phyloP scores from a whole-genome alignment of 2,797 vertebrate species.

The Myiotriccus ornatus region DNA sequence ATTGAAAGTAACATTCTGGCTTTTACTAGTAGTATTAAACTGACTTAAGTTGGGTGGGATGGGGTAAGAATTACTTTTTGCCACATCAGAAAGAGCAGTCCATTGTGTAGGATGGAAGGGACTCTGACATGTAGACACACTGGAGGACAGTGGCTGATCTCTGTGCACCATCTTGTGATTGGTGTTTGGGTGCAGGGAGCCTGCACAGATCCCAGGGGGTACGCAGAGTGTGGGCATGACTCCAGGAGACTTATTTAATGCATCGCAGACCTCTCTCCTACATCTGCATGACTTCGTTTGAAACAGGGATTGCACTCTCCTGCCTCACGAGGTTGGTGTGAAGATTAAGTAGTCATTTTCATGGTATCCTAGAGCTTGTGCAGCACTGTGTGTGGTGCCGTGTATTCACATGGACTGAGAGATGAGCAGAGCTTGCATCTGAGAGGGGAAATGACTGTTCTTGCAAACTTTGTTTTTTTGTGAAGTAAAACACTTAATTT shows the following conservation, averaged over 20 bases:
- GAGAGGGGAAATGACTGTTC: background rate
- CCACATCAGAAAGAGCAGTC: background rate
- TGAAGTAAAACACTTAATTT: slow-evolving; percentile 10
- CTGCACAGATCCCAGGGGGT: background rate
- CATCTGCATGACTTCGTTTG: background rate
- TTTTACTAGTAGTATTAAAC: background rate
- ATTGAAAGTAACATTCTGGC: background rate
- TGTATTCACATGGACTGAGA: background rate
- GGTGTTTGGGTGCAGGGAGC: background rate
- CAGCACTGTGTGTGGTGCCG: accelerated
- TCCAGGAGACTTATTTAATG: background rate
- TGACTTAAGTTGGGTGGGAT: background rate
- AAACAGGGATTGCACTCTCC: background rate
- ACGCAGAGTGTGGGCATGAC: background rate
- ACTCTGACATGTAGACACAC: too few species aligned
- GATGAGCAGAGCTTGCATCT: background rate
- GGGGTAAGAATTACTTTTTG: background rate
- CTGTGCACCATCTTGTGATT: background rate
- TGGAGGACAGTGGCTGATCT: background rate
- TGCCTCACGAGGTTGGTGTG: background rate
- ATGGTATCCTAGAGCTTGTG: accelerated
- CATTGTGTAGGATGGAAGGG: accelerated
- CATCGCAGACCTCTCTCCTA: background rate
- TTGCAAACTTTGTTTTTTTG: background rate
- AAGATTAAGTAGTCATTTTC: background rate